Base-by-base conservation (phyloP, 1,140 invertebrate species). In the Phthorimaea operculella region DNA sequence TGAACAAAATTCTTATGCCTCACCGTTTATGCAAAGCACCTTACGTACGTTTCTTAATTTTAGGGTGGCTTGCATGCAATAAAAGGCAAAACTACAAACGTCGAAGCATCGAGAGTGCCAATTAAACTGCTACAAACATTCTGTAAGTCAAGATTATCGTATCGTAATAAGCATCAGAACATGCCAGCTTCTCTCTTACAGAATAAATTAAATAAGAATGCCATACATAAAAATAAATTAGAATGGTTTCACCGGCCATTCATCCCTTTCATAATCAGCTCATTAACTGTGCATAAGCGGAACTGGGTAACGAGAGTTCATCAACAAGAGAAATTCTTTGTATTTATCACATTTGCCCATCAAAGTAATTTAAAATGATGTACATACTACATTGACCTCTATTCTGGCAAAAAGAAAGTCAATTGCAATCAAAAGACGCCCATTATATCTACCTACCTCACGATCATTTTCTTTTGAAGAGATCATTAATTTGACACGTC, bases 181-280 rank as follows among this genome's bases (percentile, higher is more conserved):
- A 70, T 72, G 64, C 66, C 63, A 67, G 72, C 77, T 77, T 71
- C 74, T 72, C 72, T 77, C 76, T 70, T 72, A 68, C 70, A 65
- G 77, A 79, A 80, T 83, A 83, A 79, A 80, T 83, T 83, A 79
- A 76, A 78, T 79, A 76, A 80, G 80, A 78, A 80, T 60, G 63
- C 66, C 68, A 67, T 74, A 28, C 21, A 76, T 79, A 74, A 79
- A 28, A 81, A 82, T 79, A 74, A 78, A 74, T 76, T 74, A 76
- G 70, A 71, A 73, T 72, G 73, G 70, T 76, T 72, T 70, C 64
- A 70, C 53, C 58, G 66, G 60, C 57, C 12, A 4, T 15, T 14
- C 57, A 59, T 61, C 62, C 55, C 52, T 54, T 63, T 60, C 59
- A 49, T 58, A 28, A 28, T 28, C 21, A 54, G 58, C 70, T 76